Evolutionary conservation across 2,888 invertebrate species (phyloP), one percentile per base, ranked within the genome.

Genomic region (Hetaerina titia): DNA sequence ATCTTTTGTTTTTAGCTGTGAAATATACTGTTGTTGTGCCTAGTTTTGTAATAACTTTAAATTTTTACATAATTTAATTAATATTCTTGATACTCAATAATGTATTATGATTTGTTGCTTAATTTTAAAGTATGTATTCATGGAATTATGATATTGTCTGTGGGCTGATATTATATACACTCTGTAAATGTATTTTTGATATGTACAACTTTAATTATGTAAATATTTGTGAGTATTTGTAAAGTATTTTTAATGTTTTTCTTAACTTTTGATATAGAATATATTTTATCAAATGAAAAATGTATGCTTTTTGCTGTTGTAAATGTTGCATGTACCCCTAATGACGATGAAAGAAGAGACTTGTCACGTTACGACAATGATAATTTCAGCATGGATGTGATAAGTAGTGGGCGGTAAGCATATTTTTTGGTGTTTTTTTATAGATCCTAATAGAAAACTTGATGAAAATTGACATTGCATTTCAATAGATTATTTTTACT

Each of bases 191-290:
- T 94, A 94, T 94, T 88, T 94, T 94, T 88, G 88, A 94, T 94
- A 94, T 94, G 64, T 94, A 94, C 45, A 94, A 64, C 64, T 94
- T 64, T 94, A 94, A 89, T 45, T 56, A 87, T 89, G 88, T 89
- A 88, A 63, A 64, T 94, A 88, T 63, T 94, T 94, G 92, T 89
- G 58, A n/a, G 89, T 69, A 94, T 94, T 94, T 89, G 89, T 89
- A 94, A 94, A 88, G 58, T 94, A 88, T 94, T 94, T 81, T 11
- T 88, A 94, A 94, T 94, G 60, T 60, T 94, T 89, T 92, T 92
- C 92, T 69, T 64, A 69, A 63, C 63, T 92, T 92, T 92, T 92
- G 92, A 92, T 92, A 94, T 94, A 94, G 87, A 94, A 94, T 94
- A 88, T 87, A 94, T 94, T 92, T 92, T 92, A 92, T 92, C 69